Evolutionary conservation across 2,797 vertebrate genomes (phyloP).

Genomic region (Vultur gryphus): DNA sequence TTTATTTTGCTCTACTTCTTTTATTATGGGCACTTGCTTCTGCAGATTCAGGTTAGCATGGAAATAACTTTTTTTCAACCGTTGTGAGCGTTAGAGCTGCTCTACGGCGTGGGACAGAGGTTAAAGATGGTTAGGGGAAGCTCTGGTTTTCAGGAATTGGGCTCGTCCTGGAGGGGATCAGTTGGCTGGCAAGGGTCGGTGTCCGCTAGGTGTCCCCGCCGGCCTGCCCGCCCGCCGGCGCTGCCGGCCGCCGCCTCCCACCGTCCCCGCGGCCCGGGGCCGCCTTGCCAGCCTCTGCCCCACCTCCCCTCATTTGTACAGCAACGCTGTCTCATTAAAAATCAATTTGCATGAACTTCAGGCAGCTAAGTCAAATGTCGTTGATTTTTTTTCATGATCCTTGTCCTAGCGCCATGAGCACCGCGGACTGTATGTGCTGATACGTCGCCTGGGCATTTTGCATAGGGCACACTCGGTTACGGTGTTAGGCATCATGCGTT

Average conservation of each 20-base stretch:
- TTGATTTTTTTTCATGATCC: neutral
- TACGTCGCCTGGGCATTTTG: neutral
- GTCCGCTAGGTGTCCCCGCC: neutral
- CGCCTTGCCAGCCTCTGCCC: too few relatives aligned
- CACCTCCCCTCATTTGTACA: too few relatives aligned
- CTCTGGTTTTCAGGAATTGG: neutral
- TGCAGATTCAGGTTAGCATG: neutral
- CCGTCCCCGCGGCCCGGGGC: neutral
- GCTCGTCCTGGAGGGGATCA: neutral
- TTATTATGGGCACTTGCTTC: neutral
- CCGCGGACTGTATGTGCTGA: too few relatives aligned
- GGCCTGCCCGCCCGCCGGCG: neutral
- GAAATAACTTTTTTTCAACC: neutral
- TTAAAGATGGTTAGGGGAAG: neutral
- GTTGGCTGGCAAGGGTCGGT: neutral
- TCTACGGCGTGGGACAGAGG: fast-evolving
- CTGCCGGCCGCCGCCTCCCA: neutral
- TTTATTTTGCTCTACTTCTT: neutral
- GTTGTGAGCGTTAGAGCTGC: neutral
- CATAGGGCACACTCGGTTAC: fast-evolving
- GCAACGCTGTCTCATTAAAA: neutral
- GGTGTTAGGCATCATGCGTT: fast-evolving
- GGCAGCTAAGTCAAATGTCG: neutral
- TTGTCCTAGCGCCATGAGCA: neutral
- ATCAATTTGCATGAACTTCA: neutral